Percentiles rank a stretch among this genome's conserved stretches.
These are phyloP conservation scores for Zapornia atra DNA, from an alignment of 2,113 vertebrate genomes.

Conservation along the genomic window DNA sequence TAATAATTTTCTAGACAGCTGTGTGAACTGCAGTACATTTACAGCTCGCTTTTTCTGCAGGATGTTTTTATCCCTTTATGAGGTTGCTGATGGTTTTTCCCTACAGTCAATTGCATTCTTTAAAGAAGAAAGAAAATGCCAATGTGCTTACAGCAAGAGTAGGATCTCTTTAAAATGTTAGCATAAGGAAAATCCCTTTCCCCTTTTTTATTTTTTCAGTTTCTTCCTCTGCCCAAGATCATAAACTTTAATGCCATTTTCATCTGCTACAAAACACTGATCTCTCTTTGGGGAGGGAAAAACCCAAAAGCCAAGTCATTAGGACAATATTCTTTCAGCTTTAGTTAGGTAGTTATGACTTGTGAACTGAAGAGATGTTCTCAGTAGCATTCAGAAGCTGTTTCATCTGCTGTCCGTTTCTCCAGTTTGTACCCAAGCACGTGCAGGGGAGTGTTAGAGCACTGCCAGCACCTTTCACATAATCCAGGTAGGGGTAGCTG, in stretches of 20 bases:
- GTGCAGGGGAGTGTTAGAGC: neutral
- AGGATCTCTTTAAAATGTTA: neutral
- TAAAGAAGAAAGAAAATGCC: neutral
- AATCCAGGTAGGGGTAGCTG: neutral
- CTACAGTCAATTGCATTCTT: neutral
- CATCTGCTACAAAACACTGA: neutral
- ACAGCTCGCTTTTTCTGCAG: neutral
- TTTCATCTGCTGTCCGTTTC: neutral
- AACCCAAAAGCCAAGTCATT: neutral
- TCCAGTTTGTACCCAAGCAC: neutral
- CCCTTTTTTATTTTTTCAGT: neutral
- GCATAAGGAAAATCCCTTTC: neutral
- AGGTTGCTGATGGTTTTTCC: neutral
- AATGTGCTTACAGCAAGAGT: neutral
- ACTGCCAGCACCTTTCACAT: rapidly evolving
- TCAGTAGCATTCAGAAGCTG: neutral
- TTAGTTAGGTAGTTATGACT: neutral
- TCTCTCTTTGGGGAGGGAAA: neutral
- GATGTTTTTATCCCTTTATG: neutral
- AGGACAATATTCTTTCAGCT: neutral
- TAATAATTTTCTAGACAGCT: neutral
- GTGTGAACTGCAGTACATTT: neutral
- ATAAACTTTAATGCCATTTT: neutral
- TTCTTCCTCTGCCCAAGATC: neutral
- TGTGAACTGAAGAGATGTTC: neutral